Evolutionary conservation across 2,888 invertebrate genomes (phyloP).

Genomic region (Cantharis rufa): DNA sequence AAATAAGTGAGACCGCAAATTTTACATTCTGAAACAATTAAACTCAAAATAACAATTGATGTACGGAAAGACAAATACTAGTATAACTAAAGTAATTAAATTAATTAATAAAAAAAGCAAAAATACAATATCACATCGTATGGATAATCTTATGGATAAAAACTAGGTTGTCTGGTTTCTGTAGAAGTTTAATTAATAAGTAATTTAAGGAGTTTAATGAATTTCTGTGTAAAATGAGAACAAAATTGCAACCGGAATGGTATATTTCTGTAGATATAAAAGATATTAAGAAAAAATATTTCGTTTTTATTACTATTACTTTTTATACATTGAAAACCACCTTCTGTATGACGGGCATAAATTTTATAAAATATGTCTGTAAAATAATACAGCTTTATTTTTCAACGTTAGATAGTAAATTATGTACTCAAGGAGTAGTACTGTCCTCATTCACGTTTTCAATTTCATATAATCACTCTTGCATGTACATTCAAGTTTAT

Average conservation of each 20-base stretch:
- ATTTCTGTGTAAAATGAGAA: not conserved
- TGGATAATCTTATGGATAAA: too few species aligned
- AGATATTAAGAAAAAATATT: not conserved
- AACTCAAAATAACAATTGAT: too few species aligned
- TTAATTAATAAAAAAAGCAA: too few species aligned
- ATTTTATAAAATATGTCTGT: slow-evolving; percentile 21
- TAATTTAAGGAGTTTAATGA: not conserved
- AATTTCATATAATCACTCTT: slow-evolving; percentile 9
- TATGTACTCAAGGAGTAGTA: slow-evolving; percentile 19
- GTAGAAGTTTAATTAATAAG: not conserved
- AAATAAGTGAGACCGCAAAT: too few species aligned
- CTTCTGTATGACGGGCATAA: slow-evolving; percentile 14
- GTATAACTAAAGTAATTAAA: too few species aligned
- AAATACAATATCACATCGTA: too few species aligned
- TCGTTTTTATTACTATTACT: not conserved
- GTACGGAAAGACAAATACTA: too few species aligned
- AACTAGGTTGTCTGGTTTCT: not conserved
- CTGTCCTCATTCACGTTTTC: slow-evolving; percentile 14
- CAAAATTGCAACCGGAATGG: not conserved
- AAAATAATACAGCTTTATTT: slow-evolving; percentile 18
- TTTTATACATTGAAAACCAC: slow-evolving; percentile 5
- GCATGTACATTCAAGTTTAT: slow-evolving; percentile 11
- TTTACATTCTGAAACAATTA: too few species aligned
- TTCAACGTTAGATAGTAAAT: slow-evolving; percentile 17
- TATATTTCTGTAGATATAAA: not conserved